phyloP scores from a whole-genome alignment of 2,113 vertebrate genomes.

The Amphiprion ocellaris region DNA sequence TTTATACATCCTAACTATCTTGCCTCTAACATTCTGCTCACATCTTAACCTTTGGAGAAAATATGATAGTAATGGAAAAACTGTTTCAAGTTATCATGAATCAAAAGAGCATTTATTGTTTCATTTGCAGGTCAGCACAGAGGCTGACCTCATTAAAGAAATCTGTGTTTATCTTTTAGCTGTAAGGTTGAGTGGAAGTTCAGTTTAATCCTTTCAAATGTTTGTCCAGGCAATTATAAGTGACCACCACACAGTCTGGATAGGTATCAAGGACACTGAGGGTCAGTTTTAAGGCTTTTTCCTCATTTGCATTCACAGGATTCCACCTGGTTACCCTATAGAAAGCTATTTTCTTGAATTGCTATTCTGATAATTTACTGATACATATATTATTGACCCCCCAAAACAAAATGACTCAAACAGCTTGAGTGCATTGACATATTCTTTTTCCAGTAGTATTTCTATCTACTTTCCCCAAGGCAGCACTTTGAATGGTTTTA shows the following conservation, averaged over 20 bases:
- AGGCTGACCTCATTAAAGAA: conserved; percentile 34
- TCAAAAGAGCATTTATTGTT: conserved; percentile 13
- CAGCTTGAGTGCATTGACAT: background rate
- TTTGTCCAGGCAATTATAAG: conserved; percentile 29
- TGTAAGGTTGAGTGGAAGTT: conserved; percentile 8
- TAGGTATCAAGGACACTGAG: conserved; percentile 29
- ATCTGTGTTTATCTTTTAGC: conserved; percentile 34
- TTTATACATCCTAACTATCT: background rate
- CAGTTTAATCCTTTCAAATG: conserved; percentile 25
- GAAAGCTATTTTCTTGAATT: background rate
- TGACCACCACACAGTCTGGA: conserved; percentile 25
- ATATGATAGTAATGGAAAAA: background rate
- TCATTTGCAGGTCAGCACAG: conserved; percentile 14
- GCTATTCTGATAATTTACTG: background rate
- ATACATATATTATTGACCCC: background rate
- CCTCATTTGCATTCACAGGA: conserved; percentile 19
- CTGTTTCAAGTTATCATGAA: background rate
- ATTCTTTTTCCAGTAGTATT: too few relatives aligned
- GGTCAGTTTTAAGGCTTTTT: conserved; percentile 8
- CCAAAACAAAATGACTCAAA: background rate
- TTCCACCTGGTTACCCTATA: background rate
- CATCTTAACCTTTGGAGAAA: conserved; percentile 17
- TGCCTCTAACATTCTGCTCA: background rate
- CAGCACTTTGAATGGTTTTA: too few relatives aligned
- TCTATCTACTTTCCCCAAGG: too few relatives aligned